A percentile compares a stretch with the other conserved stretches of the same genome.
phyloP scores from a whole-genome alignment of 1,140 invertebrate genomes.

The Drosophila jambulina region DNA sequence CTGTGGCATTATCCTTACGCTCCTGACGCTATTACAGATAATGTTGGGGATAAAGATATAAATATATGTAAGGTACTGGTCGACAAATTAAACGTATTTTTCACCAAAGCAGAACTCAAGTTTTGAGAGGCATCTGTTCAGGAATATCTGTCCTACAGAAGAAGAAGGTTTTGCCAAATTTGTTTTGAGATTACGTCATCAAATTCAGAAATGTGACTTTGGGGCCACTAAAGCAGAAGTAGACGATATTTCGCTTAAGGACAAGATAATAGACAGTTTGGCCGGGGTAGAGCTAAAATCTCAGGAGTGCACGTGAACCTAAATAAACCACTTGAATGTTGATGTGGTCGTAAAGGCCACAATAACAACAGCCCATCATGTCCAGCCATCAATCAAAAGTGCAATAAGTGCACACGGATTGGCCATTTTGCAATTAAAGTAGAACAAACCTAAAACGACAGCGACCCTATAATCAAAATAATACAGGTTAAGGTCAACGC shows the following conservation, averaged over 20 bases:
- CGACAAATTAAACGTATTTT: background rate
- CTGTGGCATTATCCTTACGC: background rate
- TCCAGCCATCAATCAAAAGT: constrained; percentile 2
- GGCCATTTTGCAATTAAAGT: constrained; percentile 8
- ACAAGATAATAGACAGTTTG: constrained; percentile 9
- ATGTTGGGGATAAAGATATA: background rate
- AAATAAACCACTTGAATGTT: background rate
- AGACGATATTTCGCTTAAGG: constrained; percentile 2
- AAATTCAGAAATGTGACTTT: background rate
- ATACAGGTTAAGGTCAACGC: background rate
- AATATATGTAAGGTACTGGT: constrained; percentile 1
- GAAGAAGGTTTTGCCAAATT: background rate
- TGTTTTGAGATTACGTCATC: background rate
- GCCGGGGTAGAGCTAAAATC: background rate
- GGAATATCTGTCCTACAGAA: constrained; percentile 1
- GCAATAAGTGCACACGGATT: constrained; percentile 3
- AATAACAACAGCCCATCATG: constrained; percentile 3
- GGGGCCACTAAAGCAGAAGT: background rate
- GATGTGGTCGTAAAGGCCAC: constrained; percentile 8
- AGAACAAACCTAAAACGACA: constrained; percentile 4
- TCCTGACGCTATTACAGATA: no score
- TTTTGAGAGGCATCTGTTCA: constrained; percentile 3
- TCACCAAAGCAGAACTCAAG: constrained; percentile 6
- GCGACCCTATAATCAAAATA: background rate
- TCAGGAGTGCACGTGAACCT: background rate